Percentiles rank a stretch among this genome's conserved stretches.
Evolutionary conservation across 2,888 invertebrate genomes (phyloP).

Genomic region (Melipona beecheii): DNA sequence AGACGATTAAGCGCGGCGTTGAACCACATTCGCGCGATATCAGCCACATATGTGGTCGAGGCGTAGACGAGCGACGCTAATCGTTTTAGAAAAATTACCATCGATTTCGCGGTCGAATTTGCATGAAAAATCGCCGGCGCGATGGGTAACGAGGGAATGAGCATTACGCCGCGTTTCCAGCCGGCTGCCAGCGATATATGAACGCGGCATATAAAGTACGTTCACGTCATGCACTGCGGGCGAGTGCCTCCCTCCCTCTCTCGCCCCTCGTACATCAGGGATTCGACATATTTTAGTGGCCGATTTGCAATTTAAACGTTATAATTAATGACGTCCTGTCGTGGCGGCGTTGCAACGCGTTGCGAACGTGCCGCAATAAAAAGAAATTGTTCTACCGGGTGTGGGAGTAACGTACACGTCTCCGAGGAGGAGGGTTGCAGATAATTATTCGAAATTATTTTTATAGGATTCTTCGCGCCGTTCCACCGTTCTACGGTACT

Average conservation of each 20-base stretch:
- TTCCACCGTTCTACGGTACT: neutral
- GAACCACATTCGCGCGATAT: conserved; percentile 37
- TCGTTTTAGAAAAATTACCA: conserved; percentile 77
- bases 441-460: conserved; percentile 12
- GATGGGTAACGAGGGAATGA: conserved; percentile 25
- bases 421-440: neutral
- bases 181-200: conserved; percentile 20
- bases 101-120: conserved; percentile 76
- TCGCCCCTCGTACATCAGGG: conserved; percentile 59
- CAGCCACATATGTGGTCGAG: conserved; percentile 64
- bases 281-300: conserved; percentile 75
- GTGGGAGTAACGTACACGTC: neutral
- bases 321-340: conserved; percentile 72
- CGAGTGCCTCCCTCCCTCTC: neutral
- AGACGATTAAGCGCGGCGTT: too few relatives aligned
- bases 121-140: conserved; percentile 71
- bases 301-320: conserved; percentile 78
- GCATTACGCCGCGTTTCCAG: conserved; percentile 7
- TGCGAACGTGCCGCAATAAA: conserved; percentile 30
- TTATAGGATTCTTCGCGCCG: neutral
- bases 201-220: conserved; percentile 58
- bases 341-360: conserved; percentile 20
- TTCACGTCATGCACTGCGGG: conserved; percentile 49
- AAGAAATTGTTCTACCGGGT: conserved; percentile 22
- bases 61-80: conserved; percentile 69